Conservation (phyloP, 2,797 vertebrate species). For the Trachurus trachurus region DNA sequence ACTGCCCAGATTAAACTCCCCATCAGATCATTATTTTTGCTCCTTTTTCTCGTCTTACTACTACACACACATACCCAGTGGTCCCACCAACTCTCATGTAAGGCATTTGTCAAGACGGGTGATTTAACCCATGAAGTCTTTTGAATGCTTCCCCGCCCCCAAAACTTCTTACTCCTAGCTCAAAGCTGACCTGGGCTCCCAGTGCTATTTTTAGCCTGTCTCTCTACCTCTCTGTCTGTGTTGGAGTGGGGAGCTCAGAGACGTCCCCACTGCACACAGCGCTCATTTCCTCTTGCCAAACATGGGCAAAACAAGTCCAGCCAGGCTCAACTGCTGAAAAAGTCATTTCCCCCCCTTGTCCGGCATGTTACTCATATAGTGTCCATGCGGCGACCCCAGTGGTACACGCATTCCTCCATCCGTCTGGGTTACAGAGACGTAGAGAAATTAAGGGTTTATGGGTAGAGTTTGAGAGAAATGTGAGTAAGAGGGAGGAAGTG, state of each 20-base stretch:
- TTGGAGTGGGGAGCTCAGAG: slow-evolving; percentile 58
- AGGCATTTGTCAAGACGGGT: slow-evolving; percentile 29
- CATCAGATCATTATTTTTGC: slow-evolving; percentile 36
- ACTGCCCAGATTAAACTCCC: slow-evolving; percentile 53
- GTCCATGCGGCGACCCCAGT: slow-evolving; percentile 56
- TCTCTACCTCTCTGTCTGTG: slow-evolving; percentile 65
- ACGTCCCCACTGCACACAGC: slow-evolving; percentile 65
- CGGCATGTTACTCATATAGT: slow-evolving; percentile 59
- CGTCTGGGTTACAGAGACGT: slow-evolving; percentile 56
- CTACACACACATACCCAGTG: slow-evolving; percentile 19
- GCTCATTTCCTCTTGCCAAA: slow-evolving; percentile 80
- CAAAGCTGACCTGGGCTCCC: slow-evolving; percentile 67
- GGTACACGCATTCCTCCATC: slow-evolving; percentile 53
- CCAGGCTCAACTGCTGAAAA: slow-evolving; percentile 60
- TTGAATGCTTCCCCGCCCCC: slow-evolving; percentile 21
- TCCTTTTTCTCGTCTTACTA: slow-evolving; percentile 8
- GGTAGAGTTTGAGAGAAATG: slow-evolving; percentile 33
- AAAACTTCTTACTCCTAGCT: slow-evolving; percentile 45
- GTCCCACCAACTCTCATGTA: slow-evolving; percentile 13
- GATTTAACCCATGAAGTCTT: slow-evolving; percentile 18
- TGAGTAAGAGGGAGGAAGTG: slow-evolving; percentile 47
- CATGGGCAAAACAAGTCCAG: slow-evolving; percentile 75
- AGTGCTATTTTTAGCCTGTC: slow-evolving; percentile 73
- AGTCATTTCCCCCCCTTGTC: slow-evolving; percentile 13
- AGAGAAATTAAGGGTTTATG: slow-evolving; percentile 36